Evolutionary conservation across 2,888 invertebrate species (phyloP).

Genomic region (Trachelus stipa): DNA sequence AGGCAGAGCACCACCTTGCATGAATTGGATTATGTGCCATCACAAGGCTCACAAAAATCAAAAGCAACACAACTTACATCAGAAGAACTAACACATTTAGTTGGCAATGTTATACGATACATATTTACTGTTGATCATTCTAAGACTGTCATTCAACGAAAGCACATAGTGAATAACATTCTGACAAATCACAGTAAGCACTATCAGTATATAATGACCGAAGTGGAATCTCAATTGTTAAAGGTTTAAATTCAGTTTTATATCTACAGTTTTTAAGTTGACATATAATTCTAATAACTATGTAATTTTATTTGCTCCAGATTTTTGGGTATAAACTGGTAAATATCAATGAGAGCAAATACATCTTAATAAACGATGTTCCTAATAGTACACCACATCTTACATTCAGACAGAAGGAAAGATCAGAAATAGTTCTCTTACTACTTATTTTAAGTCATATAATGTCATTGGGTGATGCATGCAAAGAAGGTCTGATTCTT

Average conservation of each 20-base stretch:
- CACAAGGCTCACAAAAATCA: conserved; percentile 15
- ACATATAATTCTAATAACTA: neutral
- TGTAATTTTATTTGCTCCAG: conserved; percentile 49
- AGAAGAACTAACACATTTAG: conserved; percentile 39
- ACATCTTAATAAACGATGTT: conserved; percentile 50
- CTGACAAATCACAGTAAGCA: conserved; percentile 35
- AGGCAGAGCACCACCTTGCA: neutral
- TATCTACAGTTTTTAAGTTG: conserved; percentile 4
- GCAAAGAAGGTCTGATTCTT: conserved; percentile 66
- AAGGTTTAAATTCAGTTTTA: conserved; percentile 3
- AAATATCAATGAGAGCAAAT: conserved; percentile 60
- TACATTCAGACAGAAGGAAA: conserved; percentile 46
- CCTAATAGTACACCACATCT: conserved; percentile 39
- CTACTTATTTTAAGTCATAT: conserved; percentile 69
- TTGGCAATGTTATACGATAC: conserved; percentile 45
- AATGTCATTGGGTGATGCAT: conserved; percentile 69
- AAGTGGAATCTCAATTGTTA: neutral
- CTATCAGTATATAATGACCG: conserved; percentile 38
- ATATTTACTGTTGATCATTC: conserved; percentile 38
- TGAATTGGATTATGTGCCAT: conserved; percentile 7
- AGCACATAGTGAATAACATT: conserved; percentile 43
- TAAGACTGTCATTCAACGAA: conserved; percentile 41
- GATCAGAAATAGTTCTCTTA: conserved; percentile 66
- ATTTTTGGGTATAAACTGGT: conserved; percentile 69
- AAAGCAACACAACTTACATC: conserved; percentile 15